Conservation (phyloP, 2,113 vertebrate genomes). For the Nestor notabilis region DNA sequence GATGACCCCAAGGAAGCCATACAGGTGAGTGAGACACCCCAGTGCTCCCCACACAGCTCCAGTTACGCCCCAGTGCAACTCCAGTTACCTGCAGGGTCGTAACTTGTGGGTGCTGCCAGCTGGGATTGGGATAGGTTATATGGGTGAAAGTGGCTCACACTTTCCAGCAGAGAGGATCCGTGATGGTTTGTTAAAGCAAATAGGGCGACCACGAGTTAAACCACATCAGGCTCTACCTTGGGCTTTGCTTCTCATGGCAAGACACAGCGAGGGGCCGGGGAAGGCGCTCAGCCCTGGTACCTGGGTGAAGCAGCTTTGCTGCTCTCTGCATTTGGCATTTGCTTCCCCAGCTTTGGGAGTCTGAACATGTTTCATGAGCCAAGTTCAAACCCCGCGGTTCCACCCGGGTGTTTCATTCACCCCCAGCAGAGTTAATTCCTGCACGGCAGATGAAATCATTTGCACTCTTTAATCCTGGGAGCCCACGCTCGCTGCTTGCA, state of each 20-base stretch:
- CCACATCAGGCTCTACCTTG: not conserved
- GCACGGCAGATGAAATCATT: not conserved
- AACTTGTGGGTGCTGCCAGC: not conserved
- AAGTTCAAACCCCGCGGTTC: not conserved
- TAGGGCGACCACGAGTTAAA: not conserved
- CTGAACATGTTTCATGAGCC: not conserved
- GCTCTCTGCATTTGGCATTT: rapidly evolving
- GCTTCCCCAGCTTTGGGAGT: not conserved
- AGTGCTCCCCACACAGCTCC: not conserved
- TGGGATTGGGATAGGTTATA: not conserved
- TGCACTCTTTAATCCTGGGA: not conserved
- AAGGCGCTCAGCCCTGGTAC: not conserved
- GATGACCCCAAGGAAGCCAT: conserved; percentile 81
- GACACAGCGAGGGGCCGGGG: rapidly evolving
- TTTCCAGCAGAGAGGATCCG: not conserved
- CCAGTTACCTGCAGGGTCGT: rapidly evolving
- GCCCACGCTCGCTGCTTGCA: not conserved
- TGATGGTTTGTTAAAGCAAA: not conserved
- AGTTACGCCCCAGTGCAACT: not conserved
- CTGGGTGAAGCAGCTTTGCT: not conserved
- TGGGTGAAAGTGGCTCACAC: rapidly evolving
- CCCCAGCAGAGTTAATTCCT: not conserved
- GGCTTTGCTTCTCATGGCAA: not conserved
- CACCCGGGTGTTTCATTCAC: not conserved
- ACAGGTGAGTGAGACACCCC: conserved; percentile 72